phyloP scores from a whole-genome alignment of 2,113 vertebrate species.

The Corythornis madagascariensis region DNA sequence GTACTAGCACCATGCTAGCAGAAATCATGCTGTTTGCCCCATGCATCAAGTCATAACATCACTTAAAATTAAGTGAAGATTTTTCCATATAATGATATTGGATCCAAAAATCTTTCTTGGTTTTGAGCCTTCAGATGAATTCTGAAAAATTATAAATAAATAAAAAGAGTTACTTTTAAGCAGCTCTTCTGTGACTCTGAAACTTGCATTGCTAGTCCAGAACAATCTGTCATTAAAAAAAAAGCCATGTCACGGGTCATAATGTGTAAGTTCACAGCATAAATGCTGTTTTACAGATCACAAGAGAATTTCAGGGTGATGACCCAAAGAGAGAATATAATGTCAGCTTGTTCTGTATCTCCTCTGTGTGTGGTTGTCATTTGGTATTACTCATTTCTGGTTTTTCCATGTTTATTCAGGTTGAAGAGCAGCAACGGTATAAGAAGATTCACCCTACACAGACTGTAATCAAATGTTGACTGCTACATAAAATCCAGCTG shows the following conservation, averaged over 20 bases:
- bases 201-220: neutral
- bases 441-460: neutral
- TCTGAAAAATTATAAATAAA: neutral
- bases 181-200: neutral
- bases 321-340: conserved; percentile 1
- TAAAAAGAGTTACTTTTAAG: neutral
- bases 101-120: neutral
- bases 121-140: neutral
- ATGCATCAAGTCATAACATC: neutral
- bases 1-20: neutral
- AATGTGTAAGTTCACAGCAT: neutral
- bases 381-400: neutral
- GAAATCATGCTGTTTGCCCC: neutral
- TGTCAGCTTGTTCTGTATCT: neutral
- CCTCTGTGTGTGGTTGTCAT: neutral
- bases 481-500: neutral
- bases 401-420: neutral
- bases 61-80: neutral
- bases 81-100: neutral
- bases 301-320: conserved; percentile 1
- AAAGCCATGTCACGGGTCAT: neutral
- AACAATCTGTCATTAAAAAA: neutral
- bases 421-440: neutral
- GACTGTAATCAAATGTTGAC: neutral
- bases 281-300: conserved; percentile 7